Evolutionary conservation across 2,888 invertebrate species (phyloP).

Genomic region (Plagodis dolabraria): DNA sequence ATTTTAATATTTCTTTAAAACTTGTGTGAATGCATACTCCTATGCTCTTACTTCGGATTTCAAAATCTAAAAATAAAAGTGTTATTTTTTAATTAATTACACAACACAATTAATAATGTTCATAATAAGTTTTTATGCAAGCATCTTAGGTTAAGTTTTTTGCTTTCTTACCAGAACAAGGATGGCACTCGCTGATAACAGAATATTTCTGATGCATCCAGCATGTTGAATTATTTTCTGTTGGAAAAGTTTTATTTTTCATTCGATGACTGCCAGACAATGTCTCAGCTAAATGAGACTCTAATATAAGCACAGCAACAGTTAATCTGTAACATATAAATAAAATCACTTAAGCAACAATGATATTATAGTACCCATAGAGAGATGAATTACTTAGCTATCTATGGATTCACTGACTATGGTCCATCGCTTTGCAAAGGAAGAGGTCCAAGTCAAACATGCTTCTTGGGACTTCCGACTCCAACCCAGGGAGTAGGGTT

Average conservation of each 20-base stretch:
- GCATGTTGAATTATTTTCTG: constrained; percentile 92
- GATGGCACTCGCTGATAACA: constrained; percentile 91
- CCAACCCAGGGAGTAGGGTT: no score
- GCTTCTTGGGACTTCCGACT: no score
- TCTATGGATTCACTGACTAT: no score
- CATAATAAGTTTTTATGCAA: no score
- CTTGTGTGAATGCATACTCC: constrained; percentile 93
- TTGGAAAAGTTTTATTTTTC: constrained; percentile 87
- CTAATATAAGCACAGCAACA: constrained; percentile 91
- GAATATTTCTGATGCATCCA: constrained; percentile 89
- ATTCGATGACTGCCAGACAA: constrained; percentile 85
- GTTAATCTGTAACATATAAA: constrained; percentile 86
- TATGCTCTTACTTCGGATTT: constrained; percentile 92
- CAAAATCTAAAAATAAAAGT: constrained; percentile 85
- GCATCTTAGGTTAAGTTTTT: no score
- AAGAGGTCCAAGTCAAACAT: no score
- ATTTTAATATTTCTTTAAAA: constrained; percentile 92
- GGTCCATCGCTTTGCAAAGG: no score
- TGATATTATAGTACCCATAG: no score
- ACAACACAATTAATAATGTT: neutral
- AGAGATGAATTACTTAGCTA: no score
- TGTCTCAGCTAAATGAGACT: constrained; percentile 87
- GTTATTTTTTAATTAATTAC: neutral
- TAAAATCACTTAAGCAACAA: no score
- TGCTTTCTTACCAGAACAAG: constrained; percentile 89